Base-by-base conservation (phyloP, 2,113 vertebrate genomes). In the Polypterus bichir region DNA sequence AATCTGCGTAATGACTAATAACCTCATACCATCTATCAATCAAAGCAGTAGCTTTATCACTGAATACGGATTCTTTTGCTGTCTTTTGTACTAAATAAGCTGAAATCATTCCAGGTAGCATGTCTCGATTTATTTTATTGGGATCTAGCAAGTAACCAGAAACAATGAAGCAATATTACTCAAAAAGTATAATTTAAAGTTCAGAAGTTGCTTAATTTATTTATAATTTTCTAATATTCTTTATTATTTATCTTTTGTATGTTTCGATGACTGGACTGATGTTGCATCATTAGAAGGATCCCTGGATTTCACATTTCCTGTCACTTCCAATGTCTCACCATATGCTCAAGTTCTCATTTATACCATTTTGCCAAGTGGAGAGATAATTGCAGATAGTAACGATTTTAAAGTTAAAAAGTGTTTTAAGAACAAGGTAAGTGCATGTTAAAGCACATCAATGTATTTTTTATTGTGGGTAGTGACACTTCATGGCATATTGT, bases 281-380 rank as follows among this genome's bases (percentile, higher is more conserved):
- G 6, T 49, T 60, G 57, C 62, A 81, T 79, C 76, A 47, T 81
- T 79, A 70, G 76, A 49, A 49, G 91, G 91, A 1, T 62, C 74
- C 46, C 64, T 92, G 56, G 63, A 64, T 0, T 0, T 94, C 0
- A 5, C 66, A 0, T 57, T 97, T 46, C 61, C 54, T 2, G 64
- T 82, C 58, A 45, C 80, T 6, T 47, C 66, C 9, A 65, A 82
- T 54, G 70, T 89, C 57, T 77, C 89, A 4, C 93, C 92, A 0
- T 2, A 81, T 1, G 84, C 88, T 7, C 88, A 92, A 62, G 10
- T 94, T 60, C 76, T 92, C 6, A 66, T 97, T 47, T 94, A 87
- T 57, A 68, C 86, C 0, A 56, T 90, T 47, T 74, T 84, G 63
- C 78, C 87, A n/a, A 72, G 54, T 4, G 80, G 81, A 3, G 89